These are phyloP conservation scores for Uropetala carovei DNA, from an alignment of 2,888 invertebrate species.

Conservation along the genomic window DNA sequence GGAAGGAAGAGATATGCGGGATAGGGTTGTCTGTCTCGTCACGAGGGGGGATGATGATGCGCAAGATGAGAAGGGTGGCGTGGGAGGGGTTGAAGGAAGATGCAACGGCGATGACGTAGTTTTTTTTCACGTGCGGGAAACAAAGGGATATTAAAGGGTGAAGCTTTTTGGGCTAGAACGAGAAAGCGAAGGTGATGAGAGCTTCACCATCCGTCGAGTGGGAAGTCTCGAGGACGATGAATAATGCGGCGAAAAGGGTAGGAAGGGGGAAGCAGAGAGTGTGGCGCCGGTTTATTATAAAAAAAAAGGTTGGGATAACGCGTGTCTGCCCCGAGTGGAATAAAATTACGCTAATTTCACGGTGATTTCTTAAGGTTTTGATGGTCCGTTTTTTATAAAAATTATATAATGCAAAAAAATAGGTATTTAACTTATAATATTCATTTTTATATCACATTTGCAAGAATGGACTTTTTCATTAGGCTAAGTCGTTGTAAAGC, in stretches of 20 bases:
- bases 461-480: no score
- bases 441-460: no score
- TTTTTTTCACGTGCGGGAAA: neutral
- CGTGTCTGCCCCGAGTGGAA: neutral
- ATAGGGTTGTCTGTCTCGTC: neutral
- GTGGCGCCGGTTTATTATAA: no score
- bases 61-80: neutral
- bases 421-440: no score
- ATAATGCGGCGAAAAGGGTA: neutral
- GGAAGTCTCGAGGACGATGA: neutral
- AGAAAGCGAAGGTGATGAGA: neutral
- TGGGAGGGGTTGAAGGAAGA: neutral
- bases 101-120: conserved; percentile 1
- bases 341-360: neutral
- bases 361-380: neutral
- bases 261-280: neutral
- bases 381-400: neutral
- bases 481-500: no score
- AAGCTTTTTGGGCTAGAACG: neutral
- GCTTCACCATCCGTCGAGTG: neutral
- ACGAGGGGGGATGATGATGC: neutral
- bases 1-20: neutral
- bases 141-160: conserved; percentile 6
- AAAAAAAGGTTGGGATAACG: neutral
- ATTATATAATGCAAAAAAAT: no score